A percentile compares a stretch with the other conserved stretches of the same genome.
These are phyloP conservation scores for Catharus fuscescens DNA, from an alignment of 2,113 vertebrate species.

Conservation along the genomic window DNA sequence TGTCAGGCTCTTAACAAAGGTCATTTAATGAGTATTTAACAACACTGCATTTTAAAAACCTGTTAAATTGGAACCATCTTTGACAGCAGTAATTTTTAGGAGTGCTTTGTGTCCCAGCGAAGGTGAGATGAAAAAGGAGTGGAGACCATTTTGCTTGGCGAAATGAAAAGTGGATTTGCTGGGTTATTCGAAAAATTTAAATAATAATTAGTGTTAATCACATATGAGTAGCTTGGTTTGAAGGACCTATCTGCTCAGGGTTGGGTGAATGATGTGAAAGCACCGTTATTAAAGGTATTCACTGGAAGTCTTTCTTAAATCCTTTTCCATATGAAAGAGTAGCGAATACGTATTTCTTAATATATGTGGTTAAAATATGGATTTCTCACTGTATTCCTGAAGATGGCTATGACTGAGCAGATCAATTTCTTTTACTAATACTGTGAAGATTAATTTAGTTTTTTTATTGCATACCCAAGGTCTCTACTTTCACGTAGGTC, in stretches of 20 bases:
- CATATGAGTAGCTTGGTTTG: not conserved
- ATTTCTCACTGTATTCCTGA: not conserved
- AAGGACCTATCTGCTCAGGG: not conserved
- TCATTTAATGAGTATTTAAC: not conserved
- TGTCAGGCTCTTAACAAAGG: not conserved
- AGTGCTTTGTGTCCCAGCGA: not conserved
- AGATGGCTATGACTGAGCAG: not conserved
- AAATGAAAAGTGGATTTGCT: not conserved
- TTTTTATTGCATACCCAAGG: not conserved
- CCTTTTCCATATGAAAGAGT: not conserved
- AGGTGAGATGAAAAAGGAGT: not conserved
- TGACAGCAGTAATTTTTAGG: not conserved
- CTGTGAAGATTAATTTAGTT: not conserved
- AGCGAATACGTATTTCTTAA: not conserved
- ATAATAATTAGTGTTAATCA: constrained; percentile 21
- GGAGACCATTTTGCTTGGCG: constrained; percentile 61
- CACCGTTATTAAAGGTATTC: not conserved
- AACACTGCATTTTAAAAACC: not conserved
- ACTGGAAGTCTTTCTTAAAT: not conserved
- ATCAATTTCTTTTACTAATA: not conserved
- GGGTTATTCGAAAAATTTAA: not conserved
- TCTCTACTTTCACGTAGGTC: not conserved
- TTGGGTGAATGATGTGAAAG: not conserved
- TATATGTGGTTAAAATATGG: not conserved
- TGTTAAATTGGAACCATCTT: not conserved